Evolutionary conservation across 2,797 vertebrate genomes (phyloP), one percentile per base, ranked within the genome.

Genomic region (Chromis chromis): DNA sequence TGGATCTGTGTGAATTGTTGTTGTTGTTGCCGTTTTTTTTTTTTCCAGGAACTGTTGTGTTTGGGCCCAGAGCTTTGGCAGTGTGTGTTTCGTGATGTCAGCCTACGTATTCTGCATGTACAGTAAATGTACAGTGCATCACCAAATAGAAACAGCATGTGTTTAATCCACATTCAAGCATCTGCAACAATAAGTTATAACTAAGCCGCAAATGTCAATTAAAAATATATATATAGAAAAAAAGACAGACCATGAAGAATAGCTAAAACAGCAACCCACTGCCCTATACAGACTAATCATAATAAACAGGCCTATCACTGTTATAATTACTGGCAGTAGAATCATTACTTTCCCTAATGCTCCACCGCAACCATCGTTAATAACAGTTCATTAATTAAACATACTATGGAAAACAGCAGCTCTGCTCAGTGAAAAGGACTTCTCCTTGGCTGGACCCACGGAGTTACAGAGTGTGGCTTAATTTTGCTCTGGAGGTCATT

Each of bases 321-420:
- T 66, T 65, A 17, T 86, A 88, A 89, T 91, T 81, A 88, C 79
- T 81, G 79, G 83, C 77, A 78, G 74, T 65, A 59, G 65, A 86
- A 74, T 83, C 84, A 91, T 90, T 85, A 79, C 66, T 70, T 80
- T 65, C 58, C 54, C 60, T 79, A 74, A 87, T 78, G 76, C 81
- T 79, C 48, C 46, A 25, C 73, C 52, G 74, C 81, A 72, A 49
- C 75, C 63, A 14, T 69, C 31, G 17, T 86, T 90, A 89, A 91
- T 91, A 88, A 82, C 54, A 55, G 53, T 75, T 89, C 86, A 90
- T 92, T 86, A 86, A 90, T 89, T 89, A 90, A 89, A 86, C 85
- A 91, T 84, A 65, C 58, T 70, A 72, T 78, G 68, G 69, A 78
- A 87, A 88, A 86, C 74, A 84, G 78, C 55, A 44, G 64, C 74